These are phyloP conservation scores for Nicator chloris DNA, from an alignment of 2,113 vertebrate species.

Conservation along the genomic window DNA sequence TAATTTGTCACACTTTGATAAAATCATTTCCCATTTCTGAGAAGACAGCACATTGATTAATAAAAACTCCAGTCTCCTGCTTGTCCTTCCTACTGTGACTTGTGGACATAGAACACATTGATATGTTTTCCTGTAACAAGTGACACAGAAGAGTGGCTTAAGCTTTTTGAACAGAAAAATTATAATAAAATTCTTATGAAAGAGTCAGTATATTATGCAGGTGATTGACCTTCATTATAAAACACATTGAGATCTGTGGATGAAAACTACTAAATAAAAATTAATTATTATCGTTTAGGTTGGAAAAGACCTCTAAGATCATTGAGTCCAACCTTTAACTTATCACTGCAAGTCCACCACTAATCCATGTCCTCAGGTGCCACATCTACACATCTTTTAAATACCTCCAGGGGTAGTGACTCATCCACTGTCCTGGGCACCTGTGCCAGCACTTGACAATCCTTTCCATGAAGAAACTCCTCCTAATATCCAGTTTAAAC, in stretches of 20 bases:
- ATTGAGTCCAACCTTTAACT: not conserved
- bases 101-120: not conserved
- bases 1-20: not conserved
- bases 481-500: not conserved
- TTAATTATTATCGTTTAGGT: not conserved
- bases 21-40: not conserved
- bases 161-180: not conserved
- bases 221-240: not conserved
- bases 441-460: not conserved
- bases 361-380: not conserved
- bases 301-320: not conserved
- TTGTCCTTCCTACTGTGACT: not conserved
- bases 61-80: not conserved
- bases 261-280: not conserved
- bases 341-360: not conserved
- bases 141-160: not conserved
- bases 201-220: not conserved
- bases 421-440: not conserved
- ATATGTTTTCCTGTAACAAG: not conserved
- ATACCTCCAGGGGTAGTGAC: not conserved
- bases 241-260: not conserved
- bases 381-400: not conserved
- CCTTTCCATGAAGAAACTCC: not conserved
- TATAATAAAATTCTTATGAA: not conserved
- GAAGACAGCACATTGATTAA: not conserved